Evolutionary conservation across 2,888 invertebrate species (phyloP).

Genomic region (Sarcophaga rosellei): DNA sequence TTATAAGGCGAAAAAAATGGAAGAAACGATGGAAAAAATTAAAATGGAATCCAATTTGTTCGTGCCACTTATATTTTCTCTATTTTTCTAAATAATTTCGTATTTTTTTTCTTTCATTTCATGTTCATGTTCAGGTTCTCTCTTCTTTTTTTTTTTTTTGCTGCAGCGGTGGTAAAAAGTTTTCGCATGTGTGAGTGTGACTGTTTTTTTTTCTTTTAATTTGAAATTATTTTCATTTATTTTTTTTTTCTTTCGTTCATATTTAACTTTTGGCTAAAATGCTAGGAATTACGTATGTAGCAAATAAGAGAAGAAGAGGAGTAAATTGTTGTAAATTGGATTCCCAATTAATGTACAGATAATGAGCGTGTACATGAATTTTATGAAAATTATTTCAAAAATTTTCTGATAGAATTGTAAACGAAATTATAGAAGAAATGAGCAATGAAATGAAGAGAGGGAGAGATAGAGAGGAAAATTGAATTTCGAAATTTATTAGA

Average conservation of each 20-base stretch:
- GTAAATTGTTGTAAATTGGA: conserved; percentile 39
- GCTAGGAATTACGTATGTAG: neutral
- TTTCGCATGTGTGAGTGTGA: neutral
- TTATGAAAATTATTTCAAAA: conserved; percentile 6
- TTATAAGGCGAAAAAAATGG: neutral
- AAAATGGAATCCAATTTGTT: neutral
- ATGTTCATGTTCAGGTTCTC: neutral
- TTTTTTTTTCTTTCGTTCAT: no score
- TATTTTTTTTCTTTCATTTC: neutral
- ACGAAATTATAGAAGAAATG: neutral
- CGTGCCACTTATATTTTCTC: neutral
- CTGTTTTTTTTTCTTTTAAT: neutral
- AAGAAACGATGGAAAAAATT: neutral
- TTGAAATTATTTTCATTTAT: neutral
- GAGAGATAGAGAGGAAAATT: neutral
- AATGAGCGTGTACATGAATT: neutral
- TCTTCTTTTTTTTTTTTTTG: neutral
- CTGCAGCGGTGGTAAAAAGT: neutral
- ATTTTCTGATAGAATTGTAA: conserved; percentile 15
- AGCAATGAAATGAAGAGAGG: neutral
- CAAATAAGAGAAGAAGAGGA: neutral
- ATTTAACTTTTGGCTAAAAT: neutral
- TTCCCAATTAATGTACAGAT: conserved; percentile 25
- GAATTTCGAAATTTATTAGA: neutral
- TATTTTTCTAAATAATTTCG: neutral